These are phyloP conservation scores for Xestia c-nigrum DNA, from an alignment of 2,888 invertebrate genomes.

Conservation along the genomic window DNA sequence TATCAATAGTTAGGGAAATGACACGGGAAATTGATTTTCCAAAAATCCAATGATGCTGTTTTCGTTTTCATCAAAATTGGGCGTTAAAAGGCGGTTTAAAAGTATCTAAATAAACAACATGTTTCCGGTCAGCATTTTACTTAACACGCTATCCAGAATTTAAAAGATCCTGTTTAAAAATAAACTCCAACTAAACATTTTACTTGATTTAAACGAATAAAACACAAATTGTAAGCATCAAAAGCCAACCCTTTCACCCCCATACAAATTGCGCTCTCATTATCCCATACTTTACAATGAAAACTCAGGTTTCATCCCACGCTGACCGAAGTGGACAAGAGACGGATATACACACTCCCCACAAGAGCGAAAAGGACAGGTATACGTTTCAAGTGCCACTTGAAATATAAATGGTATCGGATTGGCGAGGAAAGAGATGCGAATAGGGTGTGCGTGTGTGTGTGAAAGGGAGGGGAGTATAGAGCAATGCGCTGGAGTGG, in stretches of 20 bases:
- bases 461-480: constrained; percentile 45
- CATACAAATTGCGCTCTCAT: constrained; percentile 66
- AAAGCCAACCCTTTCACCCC: constrained; percentile 68
- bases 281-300: constrained; percentile 81
- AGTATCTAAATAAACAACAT: not conserved
- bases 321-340: constrained; percentile 81
- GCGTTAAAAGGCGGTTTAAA: too few species aligned
- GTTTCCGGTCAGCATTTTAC: not conserved
- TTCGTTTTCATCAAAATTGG: too few species aligned
- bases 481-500: constrained; percentile 69
- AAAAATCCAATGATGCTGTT: too few species aligned
- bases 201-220: constrained; percentile 50
- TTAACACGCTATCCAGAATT: not conserved
- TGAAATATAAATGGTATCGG: constrained; percentile 88
- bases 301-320: constrained; percentile 82
- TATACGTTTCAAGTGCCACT: constrained; percentile 80
- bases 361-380: constrained; percentile 73
- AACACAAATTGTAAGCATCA: constrained; percentile 64
- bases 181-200: constrained; percentile 49
- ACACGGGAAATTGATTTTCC: too few species aligned
- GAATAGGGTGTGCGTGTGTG: constrained; percentile 59
- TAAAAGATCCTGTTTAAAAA: constrained; percentile 28
- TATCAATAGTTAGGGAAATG: too few species aligned
- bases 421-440: constrained; percentile 74
- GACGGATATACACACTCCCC: constrained; percentile 67